phyloP scores from a whole-genome alignment of 2,113 vertebrate species.

The Taxidea taxus region DNA sequence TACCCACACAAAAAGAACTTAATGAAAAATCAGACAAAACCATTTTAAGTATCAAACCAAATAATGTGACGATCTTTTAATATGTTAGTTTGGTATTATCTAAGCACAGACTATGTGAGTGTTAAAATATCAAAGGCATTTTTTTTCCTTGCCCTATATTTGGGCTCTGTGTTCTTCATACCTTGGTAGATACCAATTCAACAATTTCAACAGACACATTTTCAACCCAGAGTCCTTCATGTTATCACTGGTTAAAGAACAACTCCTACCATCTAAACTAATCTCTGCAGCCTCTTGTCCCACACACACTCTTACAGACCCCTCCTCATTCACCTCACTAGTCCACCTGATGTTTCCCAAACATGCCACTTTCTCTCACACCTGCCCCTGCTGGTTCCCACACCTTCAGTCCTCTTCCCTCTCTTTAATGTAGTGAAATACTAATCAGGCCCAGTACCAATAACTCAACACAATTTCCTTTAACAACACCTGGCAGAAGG shows the following conservation, averaged over 20 bases:
- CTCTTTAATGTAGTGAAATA: neutral
- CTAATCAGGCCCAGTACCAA: neutral
- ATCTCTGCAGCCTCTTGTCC: neutral
- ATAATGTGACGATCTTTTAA: neutral
- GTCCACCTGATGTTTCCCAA: neutral
- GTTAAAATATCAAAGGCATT: neutral
- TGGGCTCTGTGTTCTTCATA: neutral
- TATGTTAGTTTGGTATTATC: neutral
- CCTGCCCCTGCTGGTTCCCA: neutral
- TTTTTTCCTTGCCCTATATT: neutral
- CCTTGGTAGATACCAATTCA: neutral
- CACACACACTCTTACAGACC: too few relatives aligned
- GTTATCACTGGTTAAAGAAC: neutral
- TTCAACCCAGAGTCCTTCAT: neutral
- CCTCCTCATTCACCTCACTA: neutral
- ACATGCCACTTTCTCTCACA: neutral
- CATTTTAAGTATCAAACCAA: constrained; percentile 22
- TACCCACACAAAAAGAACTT: neutral
- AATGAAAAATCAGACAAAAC: neutral
- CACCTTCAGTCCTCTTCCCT: neutral
- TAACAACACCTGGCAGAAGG: neutral
- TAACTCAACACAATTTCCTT: neutral
- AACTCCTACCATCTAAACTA: neutral
- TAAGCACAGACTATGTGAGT: neutral
- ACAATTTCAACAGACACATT: neutral